phyloP scores from a whole-genome alignment of 2,113 vertebrate species.

The Tamias sibiricus region DNA sequence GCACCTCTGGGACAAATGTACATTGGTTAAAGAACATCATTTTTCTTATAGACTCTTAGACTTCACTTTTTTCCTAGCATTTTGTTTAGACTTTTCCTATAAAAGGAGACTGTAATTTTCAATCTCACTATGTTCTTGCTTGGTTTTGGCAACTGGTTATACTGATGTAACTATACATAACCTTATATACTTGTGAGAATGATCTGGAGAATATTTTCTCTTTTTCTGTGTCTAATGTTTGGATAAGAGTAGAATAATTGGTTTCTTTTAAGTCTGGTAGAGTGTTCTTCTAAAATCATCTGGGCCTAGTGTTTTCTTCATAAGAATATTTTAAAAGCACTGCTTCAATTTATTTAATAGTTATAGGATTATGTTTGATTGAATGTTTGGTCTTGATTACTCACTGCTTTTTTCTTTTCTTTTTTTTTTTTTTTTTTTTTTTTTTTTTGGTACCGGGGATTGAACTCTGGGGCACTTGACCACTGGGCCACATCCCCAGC shows the following conservation, averaged over 20 bases:
- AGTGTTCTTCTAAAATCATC: background rate
- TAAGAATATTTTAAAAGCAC: background rate
- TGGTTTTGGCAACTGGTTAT: background rate
- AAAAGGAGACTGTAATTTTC: background rate
- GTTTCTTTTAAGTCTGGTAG: background rate
- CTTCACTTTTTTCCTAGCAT: background rate
- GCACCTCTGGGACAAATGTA: background rate
- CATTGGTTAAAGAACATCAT: background rate
- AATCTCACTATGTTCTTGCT: background rate
- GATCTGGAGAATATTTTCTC: background rate
- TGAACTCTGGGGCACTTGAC: too few relatives aligned
- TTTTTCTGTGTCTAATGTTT: background rate
- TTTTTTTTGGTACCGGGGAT: too few relatives aligned
- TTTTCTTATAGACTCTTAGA: background rate
- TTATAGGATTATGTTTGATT: background rate
- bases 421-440: background rate
- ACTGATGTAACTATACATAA: too few relatives aligned
- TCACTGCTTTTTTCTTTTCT: background rate
- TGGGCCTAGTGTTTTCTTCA: background rate
- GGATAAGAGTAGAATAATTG: background rate
- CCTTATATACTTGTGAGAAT: background rate
- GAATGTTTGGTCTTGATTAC: background rate
- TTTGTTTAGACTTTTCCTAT: background rate
- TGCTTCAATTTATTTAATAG: background rate
- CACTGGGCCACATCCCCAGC: too few relatives aligned